Evolutionary conservation across 2,888 invertebrate species (phyloP), one percentile per base, ranked within the genome.

Genomic region (Sarcophaga subvicina): DNA sequence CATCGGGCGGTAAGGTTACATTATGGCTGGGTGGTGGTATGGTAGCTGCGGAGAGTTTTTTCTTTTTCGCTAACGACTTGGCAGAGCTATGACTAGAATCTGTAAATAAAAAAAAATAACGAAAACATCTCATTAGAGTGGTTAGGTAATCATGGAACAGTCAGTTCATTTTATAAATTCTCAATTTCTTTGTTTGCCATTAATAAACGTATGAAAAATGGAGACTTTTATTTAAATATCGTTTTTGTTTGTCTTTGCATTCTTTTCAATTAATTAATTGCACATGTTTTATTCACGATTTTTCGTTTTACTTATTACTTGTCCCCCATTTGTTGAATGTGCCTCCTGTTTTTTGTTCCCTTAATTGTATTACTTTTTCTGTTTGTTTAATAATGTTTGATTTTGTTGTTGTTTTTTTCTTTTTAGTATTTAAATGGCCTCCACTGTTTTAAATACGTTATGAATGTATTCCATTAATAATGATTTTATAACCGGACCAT

Each of bases 41-140:
- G 14, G 76, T 73, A 10, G 81, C 67, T 4, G 85, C 72, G 10
- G 71, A 87, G 10, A 92, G 88, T 86, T 92, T 93, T 90, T 92
- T 93, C 90, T 92, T 93, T 84, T 93, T 93, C 17, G 90, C 90
- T 54, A 91, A 88, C 3, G 90, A 90, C 73, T 92, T 93, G 73
- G 89, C 89, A 12, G 90, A 64, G 64, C 78, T 72, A 80, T 88
- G 88, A 87, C 88, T 88, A 82, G 83, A 84, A 86, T 88, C 89
- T 89, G 66, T 17, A 88, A 88, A 27, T 12, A 54, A 8, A 27
- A 0, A 12, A 0, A 49, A 49, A 1, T n/a, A n/a, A n/a, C n/a
- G n/a, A 49, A 49, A 54, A 54, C 54, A 5, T 14, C 12, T 54
- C 54, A 14, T 14, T 54, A 14, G 4, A 54, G 0, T 17, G 17